Base-by-base conservation (phyloP, 2,888 invertebrate species). In the Papilio elwesi region DNA sequence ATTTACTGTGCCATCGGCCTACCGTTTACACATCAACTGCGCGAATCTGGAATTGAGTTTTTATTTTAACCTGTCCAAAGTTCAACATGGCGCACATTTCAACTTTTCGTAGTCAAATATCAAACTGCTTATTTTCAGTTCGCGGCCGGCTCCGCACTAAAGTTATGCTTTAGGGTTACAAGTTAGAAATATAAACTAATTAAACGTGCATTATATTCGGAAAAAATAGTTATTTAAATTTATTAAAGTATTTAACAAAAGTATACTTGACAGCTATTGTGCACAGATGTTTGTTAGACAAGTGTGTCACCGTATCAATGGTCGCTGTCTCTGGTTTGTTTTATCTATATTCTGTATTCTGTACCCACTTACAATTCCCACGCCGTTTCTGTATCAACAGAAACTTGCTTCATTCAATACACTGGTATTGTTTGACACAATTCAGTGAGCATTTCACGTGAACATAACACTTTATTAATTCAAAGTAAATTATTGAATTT, bases 281-380 rank as follows among this genome's bases (percentile, higher is more conserved):
- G 49, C 26, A 0, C 36, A 62, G 15, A 64, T 52, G 63, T 70
- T 64, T 64, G 70, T 70, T 48, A 67, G 52, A 52, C 59, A 73
- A 68, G 72, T 70, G 67, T 74, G 74, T 75, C 74, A 75, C 59
- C 59, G 70, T 59, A 57, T 70, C 62, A 26, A 66, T 71, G 51
- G 68, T 65, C 52, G 70, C 11, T 15, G 67, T 67, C 43, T 16
- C 47, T 13, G 26, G 66, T 51, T 67, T 67, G 71, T 71, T 71
- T 47, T 71, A 67, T 71, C 59, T 66, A 36, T 38, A 57, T 57
- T 59, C 55, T 59, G 43, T 43, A 43, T 43, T 43, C 43, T 43
- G 69, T 38, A 16, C 8, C 59, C 52, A 69, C 71, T 73, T 43
- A 13, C 10, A 51, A 59, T 75, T 74, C 75, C 73, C 75, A 75